Conservation (phyloP, 1,140 invertebrate genomes). For the Cheumatopsyche charites region DNA sequence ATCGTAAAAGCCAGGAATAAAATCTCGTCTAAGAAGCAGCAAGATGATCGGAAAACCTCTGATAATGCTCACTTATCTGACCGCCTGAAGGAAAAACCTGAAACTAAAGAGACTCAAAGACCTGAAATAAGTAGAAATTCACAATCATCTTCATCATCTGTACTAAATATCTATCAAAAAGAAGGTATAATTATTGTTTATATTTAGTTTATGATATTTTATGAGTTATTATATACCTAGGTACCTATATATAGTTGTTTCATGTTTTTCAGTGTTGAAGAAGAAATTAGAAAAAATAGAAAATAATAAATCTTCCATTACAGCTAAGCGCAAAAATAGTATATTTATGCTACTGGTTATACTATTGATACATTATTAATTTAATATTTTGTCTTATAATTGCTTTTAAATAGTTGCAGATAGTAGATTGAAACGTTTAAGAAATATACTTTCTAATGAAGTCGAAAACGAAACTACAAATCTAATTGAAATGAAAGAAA, state of each 20-base stretch:
- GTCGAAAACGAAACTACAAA: not conserved
- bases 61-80: not conserved
- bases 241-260: too few relatives aligned
- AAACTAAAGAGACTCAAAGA: not conserved
- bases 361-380: too few relatives aligned
- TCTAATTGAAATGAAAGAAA: too few relatives aligned
- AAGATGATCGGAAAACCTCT: too few relatives aligned
- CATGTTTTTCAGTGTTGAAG: not conserved
- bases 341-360: too few relatives aligned
- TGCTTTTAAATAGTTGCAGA: constrained; percentile 8
- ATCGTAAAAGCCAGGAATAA: too few relatives aligned
- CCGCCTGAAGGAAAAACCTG: not conserved
- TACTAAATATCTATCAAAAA: not conserved
- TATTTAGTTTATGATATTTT: not conserved
- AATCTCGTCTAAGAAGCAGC: not conserved
- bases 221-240: too few relatives aligned
- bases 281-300: not conserved
- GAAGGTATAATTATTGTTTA: constrained; percentile 1
- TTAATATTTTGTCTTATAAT: too few relatives aligned
- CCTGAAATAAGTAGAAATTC: not conserved
- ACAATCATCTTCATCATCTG: not conserved
- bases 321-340: not conserved
- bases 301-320: not conserved
- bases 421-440: not conserved
- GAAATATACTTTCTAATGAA: not conserved